These are phyloP conservation scores for Sprattus sprattus DNA, from an alignment of 2,113 vertebrate species.

Conservation along the genomic window DNA sequence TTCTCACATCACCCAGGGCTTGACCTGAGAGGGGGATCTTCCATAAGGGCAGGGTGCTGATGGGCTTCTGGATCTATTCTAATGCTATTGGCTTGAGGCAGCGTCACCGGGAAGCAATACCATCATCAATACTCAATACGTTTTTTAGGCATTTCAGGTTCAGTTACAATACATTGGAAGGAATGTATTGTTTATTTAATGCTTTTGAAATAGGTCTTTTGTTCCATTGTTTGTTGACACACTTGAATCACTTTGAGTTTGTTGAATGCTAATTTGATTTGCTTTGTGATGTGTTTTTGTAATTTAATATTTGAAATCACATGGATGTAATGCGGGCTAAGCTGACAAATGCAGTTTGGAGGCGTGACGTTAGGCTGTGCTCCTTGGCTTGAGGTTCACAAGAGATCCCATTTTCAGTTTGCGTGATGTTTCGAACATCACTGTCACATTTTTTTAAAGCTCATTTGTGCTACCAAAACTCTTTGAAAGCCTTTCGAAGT, in stretches of 20 bases:
- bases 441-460: neutral
- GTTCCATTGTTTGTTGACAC: neutral
- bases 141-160: no score
- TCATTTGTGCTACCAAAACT: neutral
- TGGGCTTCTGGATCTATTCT: neutral
- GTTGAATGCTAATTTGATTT: neutral
- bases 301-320: neutral
- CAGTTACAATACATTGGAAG: no score
- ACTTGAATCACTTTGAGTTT: neutral
- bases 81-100: neutral
- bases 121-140: neutral
- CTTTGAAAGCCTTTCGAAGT: neutral
- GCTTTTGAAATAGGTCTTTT: neutral
- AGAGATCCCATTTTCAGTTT: neutral
- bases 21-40: neutral
- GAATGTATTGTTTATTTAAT: no score
- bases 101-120: neutral
- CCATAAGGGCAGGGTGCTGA: neutral
- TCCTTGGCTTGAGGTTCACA: neutral
- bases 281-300: neutral
- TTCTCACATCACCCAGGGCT: neutral
- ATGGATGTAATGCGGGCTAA: neutral
- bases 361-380: neutral
- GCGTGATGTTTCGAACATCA: conserved; percentile 8
- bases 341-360: neutral